Percentiles rank a stretch among this genome's conserved stretches.
Conservation (phyloP, 2,888 invertebrate species). For the Leistus spinibarbis region DNA sequence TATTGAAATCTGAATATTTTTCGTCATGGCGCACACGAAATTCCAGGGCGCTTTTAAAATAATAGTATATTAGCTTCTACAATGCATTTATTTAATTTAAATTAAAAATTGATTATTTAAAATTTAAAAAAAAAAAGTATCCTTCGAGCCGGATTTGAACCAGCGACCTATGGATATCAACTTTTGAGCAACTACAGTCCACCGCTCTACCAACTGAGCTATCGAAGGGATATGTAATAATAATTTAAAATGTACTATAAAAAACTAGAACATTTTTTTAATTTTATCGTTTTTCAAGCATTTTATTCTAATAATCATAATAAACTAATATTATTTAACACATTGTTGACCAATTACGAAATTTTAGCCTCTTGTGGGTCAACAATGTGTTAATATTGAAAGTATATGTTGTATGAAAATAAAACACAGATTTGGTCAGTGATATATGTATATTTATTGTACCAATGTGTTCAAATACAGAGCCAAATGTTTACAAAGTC, state of each 20-base stretch:
- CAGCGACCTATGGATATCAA: slow-evolving; percentile 69
- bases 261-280: background rate
- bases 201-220: slow-evolving; percentile 56
- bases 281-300: background rate
- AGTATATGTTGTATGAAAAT: background rate
- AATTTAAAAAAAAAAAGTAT: slow-evolving; percentile 43
- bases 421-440: slow-evolving; percentile 11
- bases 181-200: slow-evolving; percentile 50
- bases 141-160: slow-evolving; percentile 73
- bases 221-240: slow-evolving; percentile 49
- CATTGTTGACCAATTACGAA: no score
- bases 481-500: slow-evolving; percentile 29
- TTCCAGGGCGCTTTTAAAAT: no score
- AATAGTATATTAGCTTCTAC: no score
- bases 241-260: background rate
- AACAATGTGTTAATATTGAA: no score
- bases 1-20: no score
- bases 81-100: no score
- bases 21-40: no score
- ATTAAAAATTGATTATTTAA: background rate
- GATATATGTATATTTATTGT: slow-evolving; percentile 35
- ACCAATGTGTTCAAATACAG: slow-evolving; percentile 23
- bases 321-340: no score
- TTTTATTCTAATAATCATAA: no score
- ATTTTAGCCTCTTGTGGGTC: no score